Evolutionary conservation across 2,797 vertebrate species (phyloP).

Genomic region (Bucorvus abyssinicus): DNA sequence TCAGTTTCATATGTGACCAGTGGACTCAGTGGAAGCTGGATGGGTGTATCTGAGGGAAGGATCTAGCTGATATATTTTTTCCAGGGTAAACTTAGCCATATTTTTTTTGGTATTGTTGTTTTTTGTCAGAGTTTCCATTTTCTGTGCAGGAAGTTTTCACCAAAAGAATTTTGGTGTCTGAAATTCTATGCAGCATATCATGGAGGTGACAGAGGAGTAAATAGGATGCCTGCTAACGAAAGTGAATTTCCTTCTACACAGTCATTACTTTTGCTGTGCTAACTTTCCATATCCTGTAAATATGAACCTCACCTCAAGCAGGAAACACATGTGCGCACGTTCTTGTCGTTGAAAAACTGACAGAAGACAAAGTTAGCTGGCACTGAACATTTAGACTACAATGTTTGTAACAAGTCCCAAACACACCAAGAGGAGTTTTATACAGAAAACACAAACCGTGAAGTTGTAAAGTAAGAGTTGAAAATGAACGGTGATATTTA

Average conservation of each 20-base stretch:
- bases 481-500: not conserved
- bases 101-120: not conserved
- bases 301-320: constrained; percentile 37
- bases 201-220: constrained; percentile 30
- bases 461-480: not conserved
- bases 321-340: constrained; percentile 55
- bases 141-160: constrained; percentile 35
- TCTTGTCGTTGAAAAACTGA: constrained; percentile 38
- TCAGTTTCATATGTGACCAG: not conserved
- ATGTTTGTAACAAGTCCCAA: not conserved
- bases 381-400: not conserved
- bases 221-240: constrained; percentile 56
- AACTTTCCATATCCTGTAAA: constrained; percentile 69
- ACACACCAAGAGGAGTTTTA: not conserved
- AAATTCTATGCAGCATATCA: not conserved
- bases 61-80: not conserved
- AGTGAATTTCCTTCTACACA: constrained; percentile 65
- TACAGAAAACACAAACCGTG: not conserved
- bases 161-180: not conserved
- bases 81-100: not conserved
- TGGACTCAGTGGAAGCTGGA: not conserved
- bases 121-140: constrained; percentile 28
- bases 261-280: constrained; percentile 60
- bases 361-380: not conserved
- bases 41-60: not conserved